Base-by-base conservation (phyloP, 2,797 vertebrate genomes). In the Masticophis lateralis region DNA sequence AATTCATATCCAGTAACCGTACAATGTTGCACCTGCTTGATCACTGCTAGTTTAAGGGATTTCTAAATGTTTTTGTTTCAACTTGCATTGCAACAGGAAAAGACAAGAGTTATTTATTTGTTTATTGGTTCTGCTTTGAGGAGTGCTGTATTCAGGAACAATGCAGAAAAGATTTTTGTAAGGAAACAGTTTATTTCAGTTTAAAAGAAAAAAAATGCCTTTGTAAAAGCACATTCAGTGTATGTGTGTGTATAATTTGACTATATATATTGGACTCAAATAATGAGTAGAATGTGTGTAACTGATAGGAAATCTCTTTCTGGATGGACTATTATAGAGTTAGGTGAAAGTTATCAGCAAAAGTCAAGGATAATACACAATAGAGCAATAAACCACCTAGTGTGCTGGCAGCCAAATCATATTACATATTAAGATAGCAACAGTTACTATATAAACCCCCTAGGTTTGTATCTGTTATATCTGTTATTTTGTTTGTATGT, bases 341-440 rank as follows among this genome's bases (percentile, higher is more conserved):
- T 18, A 63, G 88, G 27, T 90, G 66, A 89, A n/a, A 9, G 51
- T 93, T 94, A 95, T 92, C 94, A 83, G 93, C 93, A 95, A 93
- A 96, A 90, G 90, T 94, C 89, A 87, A 87, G 66, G 90, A 51
- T 88, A 87, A 94, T 5, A 5, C 8, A 32, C 59, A 93, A 92
- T 0, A 3, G 79, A 95, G 88, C 96, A 93, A 94, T 95, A 93
- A 94, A 97, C 95, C 96, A 95, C 92, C 83, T 74, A 16, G 61
- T 89, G 91, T 90, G 93, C n/a, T 93, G 88, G 69, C 79, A 96
- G 93, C 22, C 91, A 95, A 4, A 89, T 28, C 74, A 43, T 53
- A 10, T 79, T 92, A 56, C 69, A 92, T 93, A 89, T 94, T 92
- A 94, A 95, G 47, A 94, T 27, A 57, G 27, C 94, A 90, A 79